Percentiles rank a stretch among this genome's conserved stretches.
phyloP scores from a whole-genome alignment of 2,113 vertebrate species.

The Triplophysa siluroides region DNA sequence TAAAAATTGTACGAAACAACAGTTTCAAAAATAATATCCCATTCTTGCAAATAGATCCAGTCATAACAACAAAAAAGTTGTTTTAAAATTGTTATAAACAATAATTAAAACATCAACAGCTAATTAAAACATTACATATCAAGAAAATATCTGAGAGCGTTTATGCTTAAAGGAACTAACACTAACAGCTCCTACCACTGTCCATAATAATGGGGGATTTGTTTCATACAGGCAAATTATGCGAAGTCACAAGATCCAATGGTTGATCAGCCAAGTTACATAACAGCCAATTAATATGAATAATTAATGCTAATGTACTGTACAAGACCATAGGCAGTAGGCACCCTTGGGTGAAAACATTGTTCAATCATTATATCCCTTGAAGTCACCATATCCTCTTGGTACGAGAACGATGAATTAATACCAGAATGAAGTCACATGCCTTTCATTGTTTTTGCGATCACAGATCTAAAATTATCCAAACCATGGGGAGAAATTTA shows the following conservation, averaged over 20 bases:
- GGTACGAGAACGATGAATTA: background rate
- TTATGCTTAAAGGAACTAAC: background rate
- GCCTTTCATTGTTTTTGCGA: background rate
- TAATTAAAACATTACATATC: background rate
- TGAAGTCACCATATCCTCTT: background rate
- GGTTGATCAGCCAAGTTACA: background rate
- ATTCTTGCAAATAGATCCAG: background rate
- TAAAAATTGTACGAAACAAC: background rate
- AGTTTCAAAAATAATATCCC: background rate
- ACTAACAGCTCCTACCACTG: background rate
- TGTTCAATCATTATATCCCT: background rate
- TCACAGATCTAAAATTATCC: slow-evolving; percentile 21
- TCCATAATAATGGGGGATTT: too few species aligned
- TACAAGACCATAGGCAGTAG: background rate
- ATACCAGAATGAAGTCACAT: background rate
- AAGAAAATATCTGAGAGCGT: background rate
- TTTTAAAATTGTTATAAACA: background rate
- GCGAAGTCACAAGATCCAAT: background rate
- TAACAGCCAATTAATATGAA: background rate
- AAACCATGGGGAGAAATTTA: background rate
- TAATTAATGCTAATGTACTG: slow-evolving; percentile 1
- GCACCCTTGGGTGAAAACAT: background rate
- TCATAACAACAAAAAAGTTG: too few species aligned
- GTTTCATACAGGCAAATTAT: background rate
- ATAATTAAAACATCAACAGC: background rate